phyloP scores from a whole-genome alignment of 2,797 vertebrate species.

The Channallabes apus region DNA sequence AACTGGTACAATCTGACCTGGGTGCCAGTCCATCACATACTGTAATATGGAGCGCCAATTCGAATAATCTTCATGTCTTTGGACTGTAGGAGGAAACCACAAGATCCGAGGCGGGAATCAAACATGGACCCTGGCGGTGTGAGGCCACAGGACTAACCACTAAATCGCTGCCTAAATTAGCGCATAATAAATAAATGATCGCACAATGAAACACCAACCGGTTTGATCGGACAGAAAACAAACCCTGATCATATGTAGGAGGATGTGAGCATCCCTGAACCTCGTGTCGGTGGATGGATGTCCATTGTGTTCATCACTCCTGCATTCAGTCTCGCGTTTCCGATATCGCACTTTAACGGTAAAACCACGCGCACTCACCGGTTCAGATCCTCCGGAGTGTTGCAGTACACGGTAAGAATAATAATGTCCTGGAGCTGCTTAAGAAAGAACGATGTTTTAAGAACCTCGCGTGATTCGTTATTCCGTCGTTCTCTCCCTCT shows the following conservation, averaged over 20 bases:
- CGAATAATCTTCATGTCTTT: no score
- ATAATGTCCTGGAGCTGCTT: neutral
- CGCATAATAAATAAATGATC: conserved; percentile 13
- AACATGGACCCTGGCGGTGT: no score
- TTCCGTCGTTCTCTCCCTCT: conserved; percentile 51
- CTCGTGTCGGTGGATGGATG: conserved; percentile 19
- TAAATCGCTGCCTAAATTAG: conserved; percentile 20
- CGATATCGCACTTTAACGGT: neutral
- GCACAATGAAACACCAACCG: neutral
- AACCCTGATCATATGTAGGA: neutral
- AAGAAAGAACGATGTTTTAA: conserved; percentile 35
- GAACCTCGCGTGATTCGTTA: conserved; percentile 66
- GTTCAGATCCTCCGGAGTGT: conserved; percentile 30
- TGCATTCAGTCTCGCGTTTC: neutral
- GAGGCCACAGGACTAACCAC: no score
- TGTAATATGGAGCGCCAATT: no score
- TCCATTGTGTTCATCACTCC: conserved; percentile 22
- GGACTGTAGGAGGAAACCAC: no score
- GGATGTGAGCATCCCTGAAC: conserved; percentile 3
- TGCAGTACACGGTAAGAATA: conserved; percentile 1
- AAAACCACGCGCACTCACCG: conserved; percentile 26
- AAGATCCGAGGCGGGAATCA: no score
- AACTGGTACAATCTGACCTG: no score
- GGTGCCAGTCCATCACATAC: no score
- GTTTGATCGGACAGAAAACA: neutral